These are phyloP conservation scores for Muschampia plurimacula DNA, from an alignment of 2,888 invertebrate genomes.

Conservation along the genomic window DNA sequence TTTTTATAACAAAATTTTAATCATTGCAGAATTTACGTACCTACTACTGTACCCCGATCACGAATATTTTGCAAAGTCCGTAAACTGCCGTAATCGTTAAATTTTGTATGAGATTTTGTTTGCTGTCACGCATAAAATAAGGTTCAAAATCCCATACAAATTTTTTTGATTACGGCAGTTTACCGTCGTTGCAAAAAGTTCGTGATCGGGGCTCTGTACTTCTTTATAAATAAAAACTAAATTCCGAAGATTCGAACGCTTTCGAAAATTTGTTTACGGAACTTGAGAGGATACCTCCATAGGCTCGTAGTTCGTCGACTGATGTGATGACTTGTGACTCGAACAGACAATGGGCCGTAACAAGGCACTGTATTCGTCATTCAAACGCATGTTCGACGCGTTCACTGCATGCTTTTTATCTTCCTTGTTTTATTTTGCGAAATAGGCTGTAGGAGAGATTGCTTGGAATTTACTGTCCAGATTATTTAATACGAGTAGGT, in stretches of 20 bases:
- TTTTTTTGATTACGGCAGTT: no score
- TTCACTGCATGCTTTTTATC: neutral
- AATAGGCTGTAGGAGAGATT: neutral
- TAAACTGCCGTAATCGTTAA: no score
- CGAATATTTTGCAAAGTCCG: no score
- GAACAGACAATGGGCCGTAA: constrained; percentile 29
- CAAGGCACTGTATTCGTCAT: neutral
- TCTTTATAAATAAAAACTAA: neutral
- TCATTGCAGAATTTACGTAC: neutral
- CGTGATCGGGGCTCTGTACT: no score
- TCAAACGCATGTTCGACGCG: constrained; percentile 2
- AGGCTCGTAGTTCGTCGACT: constrained; percentile 46
- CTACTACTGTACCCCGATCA: no score
- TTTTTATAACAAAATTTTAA: neutral
- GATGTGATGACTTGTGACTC: constrained; percentile 48
- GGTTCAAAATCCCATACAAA: no score
- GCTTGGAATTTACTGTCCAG: neutral
- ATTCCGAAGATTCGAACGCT: neutral
- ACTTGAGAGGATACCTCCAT: constrained; percentile 29
- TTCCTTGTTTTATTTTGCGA: neutral
- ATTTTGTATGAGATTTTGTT: no score
- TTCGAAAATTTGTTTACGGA: neutral
- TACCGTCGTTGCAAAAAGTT: no score
- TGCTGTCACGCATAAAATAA: no score
- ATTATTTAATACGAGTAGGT: neutral